These are phyloP conservation scores for Manis crassicaudata DNA, from an alignment of 2,797 vertebrate genomes.

Conservation along the genomic window DNA sequence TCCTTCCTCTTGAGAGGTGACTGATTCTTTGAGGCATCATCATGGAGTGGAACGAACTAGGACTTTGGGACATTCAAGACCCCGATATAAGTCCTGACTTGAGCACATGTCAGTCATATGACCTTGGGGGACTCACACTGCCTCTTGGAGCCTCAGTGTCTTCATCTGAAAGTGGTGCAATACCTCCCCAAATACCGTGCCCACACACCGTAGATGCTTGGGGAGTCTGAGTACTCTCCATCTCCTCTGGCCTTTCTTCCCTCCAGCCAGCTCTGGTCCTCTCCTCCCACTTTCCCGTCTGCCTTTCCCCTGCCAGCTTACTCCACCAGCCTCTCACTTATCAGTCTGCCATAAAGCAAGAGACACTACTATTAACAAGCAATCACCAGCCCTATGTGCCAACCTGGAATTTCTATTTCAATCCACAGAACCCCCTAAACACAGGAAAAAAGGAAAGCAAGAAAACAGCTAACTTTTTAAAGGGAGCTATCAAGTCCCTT, in stretches of 20 bases:
- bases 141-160: neutral
- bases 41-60: neutral
- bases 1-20: neutral
- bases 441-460: neutral
- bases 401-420: slow-evolving; percentile 41
- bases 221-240: neutral
- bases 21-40: neutral
- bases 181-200: neutral
- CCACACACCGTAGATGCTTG: neutral
- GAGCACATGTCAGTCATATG: neutral
- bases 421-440: neutral
- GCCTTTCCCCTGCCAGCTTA: neutral
- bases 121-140: neutral
- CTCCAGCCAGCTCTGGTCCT: neutral
- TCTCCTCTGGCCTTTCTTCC: neutral
- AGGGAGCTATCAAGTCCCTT: neutral
- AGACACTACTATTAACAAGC: neutral
- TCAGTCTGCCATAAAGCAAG: neutral
- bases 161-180: neutral
- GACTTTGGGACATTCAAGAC: neutral
- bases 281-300: neutral
- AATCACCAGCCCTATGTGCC: neutral
- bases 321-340: neutral
- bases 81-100: neutral
- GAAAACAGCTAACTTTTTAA: neutral